A percentile compares a stretch with the other conserved stretches of the same genome.
Conservation (phyloP, 1,140 invertebrate genomes). For the Triops cancriformis region DNA sequence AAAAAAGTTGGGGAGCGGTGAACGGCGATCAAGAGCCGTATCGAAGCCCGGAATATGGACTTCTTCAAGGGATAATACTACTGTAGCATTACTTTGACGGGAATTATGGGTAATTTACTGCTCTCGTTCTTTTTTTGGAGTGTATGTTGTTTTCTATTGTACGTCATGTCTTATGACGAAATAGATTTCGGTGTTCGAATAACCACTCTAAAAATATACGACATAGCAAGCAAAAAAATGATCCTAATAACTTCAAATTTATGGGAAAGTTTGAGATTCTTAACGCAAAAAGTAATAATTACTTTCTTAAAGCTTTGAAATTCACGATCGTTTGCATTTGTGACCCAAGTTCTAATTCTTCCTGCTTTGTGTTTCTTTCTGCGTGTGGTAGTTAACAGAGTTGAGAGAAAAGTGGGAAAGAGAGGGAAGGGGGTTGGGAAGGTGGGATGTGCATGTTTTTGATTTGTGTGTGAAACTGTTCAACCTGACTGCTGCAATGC, state of each 20-base stretch:
- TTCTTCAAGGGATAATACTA: not conserved
- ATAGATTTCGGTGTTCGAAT: not conserved
- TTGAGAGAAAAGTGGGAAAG: not conserved
- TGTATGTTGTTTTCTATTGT: not conserved
- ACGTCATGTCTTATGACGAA: no score
- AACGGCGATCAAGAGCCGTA: no score
- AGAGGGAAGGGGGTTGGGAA: not conserved
- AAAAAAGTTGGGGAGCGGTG: not conserved
- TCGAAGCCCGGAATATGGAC: not conserved
- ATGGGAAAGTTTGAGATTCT: not conserved
- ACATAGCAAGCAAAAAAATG: not conserved
- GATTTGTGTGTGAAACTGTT: not conserved
- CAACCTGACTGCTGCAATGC: slow-evolving; percentile 2
- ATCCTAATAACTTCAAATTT: not conserved
- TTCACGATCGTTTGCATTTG: not conserved
- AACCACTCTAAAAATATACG: not conserved
- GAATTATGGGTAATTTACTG: not conserved
- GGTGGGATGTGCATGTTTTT: not conserved
- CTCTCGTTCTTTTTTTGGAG: not conserved
- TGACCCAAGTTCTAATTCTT: not conserved
- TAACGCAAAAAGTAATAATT: not conserved
- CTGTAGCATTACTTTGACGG: not conserved
- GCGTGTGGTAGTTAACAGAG: not conserved
- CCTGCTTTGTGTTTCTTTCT: not conserved
- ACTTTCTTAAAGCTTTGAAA: not conserved